Base-by-base conservation (phyloP, 2,113 vertebrate species). In the Mesitornis unicolor region DNA sequence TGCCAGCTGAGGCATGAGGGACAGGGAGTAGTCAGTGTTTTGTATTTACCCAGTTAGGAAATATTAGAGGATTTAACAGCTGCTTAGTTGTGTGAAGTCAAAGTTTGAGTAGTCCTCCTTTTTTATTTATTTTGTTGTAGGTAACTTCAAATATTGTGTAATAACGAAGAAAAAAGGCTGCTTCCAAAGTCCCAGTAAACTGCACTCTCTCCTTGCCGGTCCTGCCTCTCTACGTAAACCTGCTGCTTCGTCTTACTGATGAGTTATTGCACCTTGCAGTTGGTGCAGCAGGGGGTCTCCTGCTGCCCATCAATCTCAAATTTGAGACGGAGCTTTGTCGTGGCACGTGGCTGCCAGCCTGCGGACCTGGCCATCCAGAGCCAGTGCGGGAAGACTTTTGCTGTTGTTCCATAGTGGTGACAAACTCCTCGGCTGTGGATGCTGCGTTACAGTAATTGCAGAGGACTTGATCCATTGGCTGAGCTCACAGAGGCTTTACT, bases 291-390 rank as follows among this genome's bases (percentile, higher is more conserved):
- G 78, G 40, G 15, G 11, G 13, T 38, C 50, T 43, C 10, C 0
- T 2, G 1, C 59, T 78, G 64, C 38, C 51, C 22, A 0, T 33
- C 9, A 4, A 0, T 10, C 59, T 81, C 25, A 16, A 3, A 7
- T 9, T 7, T 8, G 35, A 36, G 59, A 31, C 48, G 16, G 36
- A 33, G 51, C 36, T 80, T 12, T 35, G 70, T 74, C 50, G 21
- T 10, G 74, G 33, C 29, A 3, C 11, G 56, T 29, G 0, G 2
- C 50, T 70, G 35, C 56, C 54, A 48, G 19, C 53, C 56, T 53
- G 24, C 6, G 2, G 7, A 26, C 17, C 51, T 4, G 3, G 21
- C n/a, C 20, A 8, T 40, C 4, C 0, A 0, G 33, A 45, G 21
- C 31, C 8, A 0, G 26, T 19, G 64, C 20, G 1, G 17, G 33